Base-by-base conservation (phyloP, 1,140 invertebrate species). In the Parasteatoda tepidariorum region DNA sequence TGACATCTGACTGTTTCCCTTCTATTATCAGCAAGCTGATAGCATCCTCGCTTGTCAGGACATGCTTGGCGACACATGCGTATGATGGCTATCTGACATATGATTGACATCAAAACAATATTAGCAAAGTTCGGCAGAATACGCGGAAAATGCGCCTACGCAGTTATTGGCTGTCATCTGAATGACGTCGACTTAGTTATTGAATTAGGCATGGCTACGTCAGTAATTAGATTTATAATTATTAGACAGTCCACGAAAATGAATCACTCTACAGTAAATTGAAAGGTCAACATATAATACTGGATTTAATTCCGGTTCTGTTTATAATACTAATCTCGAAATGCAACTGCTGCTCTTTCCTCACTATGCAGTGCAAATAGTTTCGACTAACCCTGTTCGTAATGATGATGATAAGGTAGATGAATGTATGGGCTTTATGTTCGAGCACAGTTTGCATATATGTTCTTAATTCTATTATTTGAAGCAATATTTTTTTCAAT, bases 151-250 rank as follows among this genome's bases (percentile, higher is more conserved):
- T 26, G 55, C n/a, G 31, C 34, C 73, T 28, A 2, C 64, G 2
- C 15, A 15, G 26, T 71, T 71, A 71, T 57, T 71, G 68, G 41
- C 24, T 13, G 68, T 38, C 24, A 30, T 48, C 38, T 18, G 26
- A 38, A 5, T 68, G 66, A 68, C 34, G 66, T n/a, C n/a, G n/a
- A n/a, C n/a, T n/a, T 28, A 26, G 31, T 28, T n/a, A 5, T 68
- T 38, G n/a, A 24, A 33, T 38, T 26, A 9, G 66, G 30, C 24
- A 34, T 67, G 55, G 62, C 48, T 38, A 55, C 13, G 61, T 31
- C 41, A 41, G 34, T 78, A 67, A 78, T 78, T 78, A 67, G 75
- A 78, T 78, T 78, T 62, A 78, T 78, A 78, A 78, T 78, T 78
- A 78, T 64, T 67, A 26, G 13, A 28, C 18, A 48, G 33, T 28